Percentiles rank a stretch among this genome's conserved stretches.
Conservation (phyloP, 1,140 invertebrate genomes). For the Theocolax elegans region DNA sequence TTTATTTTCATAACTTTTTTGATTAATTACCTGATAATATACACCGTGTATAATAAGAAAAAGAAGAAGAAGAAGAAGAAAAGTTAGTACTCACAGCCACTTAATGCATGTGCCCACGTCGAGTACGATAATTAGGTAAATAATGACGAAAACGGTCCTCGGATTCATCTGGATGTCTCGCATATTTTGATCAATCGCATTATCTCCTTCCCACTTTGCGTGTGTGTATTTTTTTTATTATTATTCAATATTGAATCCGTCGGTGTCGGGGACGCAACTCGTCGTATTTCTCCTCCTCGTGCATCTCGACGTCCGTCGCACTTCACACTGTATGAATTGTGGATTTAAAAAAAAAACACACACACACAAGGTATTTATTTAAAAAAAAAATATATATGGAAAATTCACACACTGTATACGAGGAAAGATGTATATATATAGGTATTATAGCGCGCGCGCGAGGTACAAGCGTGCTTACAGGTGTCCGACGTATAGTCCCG, state of each 20-base stretch:
- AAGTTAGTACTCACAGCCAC: constrained; percentile 65
- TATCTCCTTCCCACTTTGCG: constrained; percentile 32
- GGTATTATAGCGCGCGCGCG: constrained; percentile 1
- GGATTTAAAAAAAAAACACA: too few species aligned
- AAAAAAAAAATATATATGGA: too few species aligned
- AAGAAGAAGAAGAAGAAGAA: not conserved
- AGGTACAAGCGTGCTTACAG: constrained; percentile 45
- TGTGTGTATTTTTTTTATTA: too few species aligned
- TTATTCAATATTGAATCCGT: too few species aligned
- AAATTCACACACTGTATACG: too few species aligned
- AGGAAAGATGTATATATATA: too few species aligned
- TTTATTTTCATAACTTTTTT: too few species aligned
- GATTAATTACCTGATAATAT: too few species aligned
- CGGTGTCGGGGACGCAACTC: not conserved
- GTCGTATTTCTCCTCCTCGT: too few species aligned
- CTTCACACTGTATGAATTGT: too few species aligned
- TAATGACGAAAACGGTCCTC: constrained; percentile 1
- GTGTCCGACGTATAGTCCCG: constrained; percentile 45
- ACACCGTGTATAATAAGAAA: constrained; percentile 14
- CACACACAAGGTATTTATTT: too few species aligned
- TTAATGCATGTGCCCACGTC: constrained; percentile 62
- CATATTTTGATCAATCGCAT: constrained; percentile 58
- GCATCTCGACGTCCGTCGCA: too few species aligned
- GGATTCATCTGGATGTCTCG: constrained; percentile 51
- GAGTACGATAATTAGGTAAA: constrained; percentile 51